Percentiles rank a stretch among this genome's conserved stretches.
These are phyloP conservation scores for Hololepta plana DNA, from an alignment of 2,888 invertebrate genomes.

Conservation along the genomic window DNA sequence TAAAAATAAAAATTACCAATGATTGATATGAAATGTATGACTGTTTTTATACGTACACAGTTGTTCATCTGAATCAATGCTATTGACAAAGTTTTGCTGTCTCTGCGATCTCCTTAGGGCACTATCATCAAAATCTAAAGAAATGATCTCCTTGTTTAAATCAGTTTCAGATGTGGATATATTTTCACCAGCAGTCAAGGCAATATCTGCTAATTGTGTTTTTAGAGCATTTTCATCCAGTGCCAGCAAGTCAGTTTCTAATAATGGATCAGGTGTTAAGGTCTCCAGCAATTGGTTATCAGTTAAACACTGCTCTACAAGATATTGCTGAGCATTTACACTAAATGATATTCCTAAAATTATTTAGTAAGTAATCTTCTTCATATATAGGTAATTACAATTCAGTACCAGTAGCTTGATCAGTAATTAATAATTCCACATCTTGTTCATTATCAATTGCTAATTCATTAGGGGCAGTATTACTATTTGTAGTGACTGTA, in stretches of 20 bases:
- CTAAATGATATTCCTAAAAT: conserved; percentile 13
- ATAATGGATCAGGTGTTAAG: conserved; percentile 18
- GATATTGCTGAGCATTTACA: conserved; percentile 14
- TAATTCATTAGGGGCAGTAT: conserved; percentile 10
- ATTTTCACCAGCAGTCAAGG: conserved; percentile 8
- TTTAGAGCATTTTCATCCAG: conserved; percentile 22
- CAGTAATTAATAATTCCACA: conserved; percentile 26
- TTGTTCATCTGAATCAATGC: conserved; percentile 17
- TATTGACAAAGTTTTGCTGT: conserved; percentile 7
- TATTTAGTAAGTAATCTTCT: too few relatives aligned
- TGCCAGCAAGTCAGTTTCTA: conserved; percentile 19
- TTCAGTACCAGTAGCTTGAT: conserved; percentile 21
- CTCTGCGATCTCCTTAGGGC: conserved; percentile 9
- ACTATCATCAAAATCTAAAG: neutral
- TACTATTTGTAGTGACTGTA: conserved; percentile 2
- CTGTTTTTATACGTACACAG: conserved; percentile 20
- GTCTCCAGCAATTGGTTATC: conserved; percentile 22
- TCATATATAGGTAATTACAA: too few relatives aligned
- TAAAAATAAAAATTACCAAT: conserved; percentile 11
- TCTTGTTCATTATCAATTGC: conserved; percentile 18
- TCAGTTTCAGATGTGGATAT: conserved; percentile 1
- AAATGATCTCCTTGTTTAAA: neutral
- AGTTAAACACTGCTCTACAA: conserved; percentile 20
- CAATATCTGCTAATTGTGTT: conserved; percentile 19
- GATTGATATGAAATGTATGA: conserved; percentile 2